A percentile compares a stretch with the other conserved stretches of the same genome.
phyloP scores from a whole-genome alignment of 2,888 invertebrate genomes.

The Mythimna albipuncta region DNA sequence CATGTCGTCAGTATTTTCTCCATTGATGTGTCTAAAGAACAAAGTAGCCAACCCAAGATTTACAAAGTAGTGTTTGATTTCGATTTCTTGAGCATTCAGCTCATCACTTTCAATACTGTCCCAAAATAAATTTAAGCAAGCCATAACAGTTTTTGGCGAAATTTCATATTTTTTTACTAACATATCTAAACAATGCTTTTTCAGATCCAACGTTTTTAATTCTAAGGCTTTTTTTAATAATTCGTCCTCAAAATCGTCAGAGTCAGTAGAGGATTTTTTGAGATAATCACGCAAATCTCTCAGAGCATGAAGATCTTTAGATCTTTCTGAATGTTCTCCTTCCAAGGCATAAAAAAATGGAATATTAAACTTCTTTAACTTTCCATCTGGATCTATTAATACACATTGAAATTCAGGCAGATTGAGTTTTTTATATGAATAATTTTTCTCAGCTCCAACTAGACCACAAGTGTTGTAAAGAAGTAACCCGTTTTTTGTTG shows the following conservation, averaged over 20 bases:
- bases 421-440: constrained; percentile 90
- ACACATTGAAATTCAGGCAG: constrained; percentile 93
- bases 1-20: constrained; percentile 80
- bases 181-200: constrained; percentile 93
- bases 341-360: constrained; percentile 98
- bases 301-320: constrained; percentile 96
- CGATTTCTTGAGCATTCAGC: constrained; percentile 68
- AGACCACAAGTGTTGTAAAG: constrained; percentile 95
- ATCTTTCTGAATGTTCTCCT: constrained; percentile 96
- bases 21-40: constrained; percentile 81
- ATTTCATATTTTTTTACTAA: constrained; percentile 92
- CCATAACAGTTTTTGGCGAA: constrained; percentile 91
- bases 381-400: constrained; percentile 95
- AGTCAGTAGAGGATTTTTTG: constrained; percentile 89
- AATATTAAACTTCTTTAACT: constrained; percentile 95
- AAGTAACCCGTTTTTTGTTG: constrained; percentile 95
- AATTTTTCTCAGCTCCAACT: constrained; percentile 92
- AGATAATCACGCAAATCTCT: constrained; percentile 93
- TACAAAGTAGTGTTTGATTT: constrained; percentile 78
- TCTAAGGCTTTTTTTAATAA: constrained; percentile 91
- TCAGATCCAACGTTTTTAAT: constrained; percentile 93
- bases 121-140: constrained; percentile 88
- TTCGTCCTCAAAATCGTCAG: constrained; percentile 88
- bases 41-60: constrained; percentile 79
- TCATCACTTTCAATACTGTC: constrained; percentile 72